Percentiles rank a stretch among this genome's conserved stretches.
These are phyloP conservation scores for Andrena hattorfiana DNA, from an alignment of 2,888 invertebrate species.

Conservation along the genomic window DNA sequence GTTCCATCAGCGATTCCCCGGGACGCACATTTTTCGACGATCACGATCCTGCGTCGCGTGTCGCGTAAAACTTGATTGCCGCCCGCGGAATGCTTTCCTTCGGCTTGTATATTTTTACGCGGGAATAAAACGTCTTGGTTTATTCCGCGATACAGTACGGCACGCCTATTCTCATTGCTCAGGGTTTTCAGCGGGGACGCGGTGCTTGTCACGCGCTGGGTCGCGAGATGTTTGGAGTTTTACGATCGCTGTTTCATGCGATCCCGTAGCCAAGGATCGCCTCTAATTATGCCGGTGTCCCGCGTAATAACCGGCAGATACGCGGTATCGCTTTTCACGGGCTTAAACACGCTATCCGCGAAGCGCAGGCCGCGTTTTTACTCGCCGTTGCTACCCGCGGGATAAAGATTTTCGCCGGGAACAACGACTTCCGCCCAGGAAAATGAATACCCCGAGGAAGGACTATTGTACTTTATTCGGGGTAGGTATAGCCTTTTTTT, in stretches of 20 bases:
- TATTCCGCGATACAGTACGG: conserved; percentile 2
- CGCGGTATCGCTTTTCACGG: conserved; percentile 63
- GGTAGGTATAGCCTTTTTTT: conserved; percentile 5
- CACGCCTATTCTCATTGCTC: conserved; percentile 7
- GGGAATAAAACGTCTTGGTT: conserved; percentile 36
- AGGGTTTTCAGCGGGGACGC: not conserved
- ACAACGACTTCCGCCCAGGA: conserved; percentile 39
- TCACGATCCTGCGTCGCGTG: conserved; percentile 1
- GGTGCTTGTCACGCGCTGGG: not conserved
- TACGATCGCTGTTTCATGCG: not conserved
- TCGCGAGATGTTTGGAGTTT: not conserved
- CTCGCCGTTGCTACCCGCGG: conserved; percentile 27
- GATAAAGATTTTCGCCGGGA: conserved; percentile 38
- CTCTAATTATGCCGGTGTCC: not conserved
- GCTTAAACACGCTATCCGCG: conserved; percentile 23
- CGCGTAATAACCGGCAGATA: conserved; percentile 23
- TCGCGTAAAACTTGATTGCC: conserved; percentile 29
- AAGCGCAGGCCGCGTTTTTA: conserved; percentile 31
- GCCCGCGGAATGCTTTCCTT: conserved; percentile 9
- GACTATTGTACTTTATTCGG: conserved; percentile 20
- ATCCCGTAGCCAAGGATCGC: not conserved
- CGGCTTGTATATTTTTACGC: conserved; percentile 36
- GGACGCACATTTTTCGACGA: conserved; percentile 14
- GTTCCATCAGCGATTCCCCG: conserved; percentile 11
- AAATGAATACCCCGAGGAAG: conserved; percentile 24